Evolutionary conservation across 2,797 vertebrate genomes (phyloP).

Genomic region (Graptemys geographica): DNA sequence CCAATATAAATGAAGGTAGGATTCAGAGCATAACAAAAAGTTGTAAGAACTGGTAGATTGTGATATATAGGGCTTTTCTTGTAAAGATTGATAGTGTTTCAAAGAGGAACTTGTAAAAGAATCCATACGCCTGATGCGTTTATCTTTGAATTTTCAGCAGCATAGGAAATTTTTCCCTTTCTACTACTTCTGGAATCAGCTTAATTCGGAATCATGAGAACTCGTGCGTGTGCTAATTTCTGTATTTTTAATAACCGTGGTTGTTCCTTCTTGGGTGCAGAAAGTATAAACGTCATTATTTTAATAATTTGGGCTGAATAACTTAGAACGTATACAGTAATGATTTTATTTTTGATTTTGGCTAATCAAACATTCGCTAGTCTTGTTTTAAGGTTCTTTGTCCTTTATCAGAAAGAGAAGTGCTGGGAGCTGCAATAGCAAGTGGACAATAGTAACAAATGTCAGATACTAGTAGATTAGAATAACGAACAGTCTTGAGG

Average conservation of each 20-base stretch:
- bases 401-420: rapidly evolving
- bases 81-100: background rate
- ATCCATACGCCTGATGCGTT: background rate
- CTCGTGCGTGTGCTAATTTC: background rate
- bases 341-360: slow-evolving; percentile 21
- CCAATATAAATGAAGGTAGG: background rate
- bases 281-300: background rate
- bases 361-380: background rate
- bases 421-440: background rate
- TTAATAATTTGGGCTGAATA: background rate
- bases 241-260: background rate
- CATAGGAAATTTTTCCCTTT: background rate
- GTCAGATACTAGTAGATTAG: background rate
- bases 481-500: background rate
- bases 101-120: background rate
- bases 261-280: background rate
- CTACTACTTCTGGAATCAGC: background rate
- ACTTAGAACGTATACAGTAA: background rate
- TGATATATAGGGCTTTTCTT: background rate
- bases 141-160: background rate
- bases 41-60: background rate
- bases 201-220: background rate
- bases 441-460: background rate
- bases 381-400: background rate
- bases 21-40: background rate